Percentiles rank a stretch among this genome's conserved stretches.
Conservation (phyloP, 2,797 vertebrate genomes). For the Hafferia zeledoni region DNA sequence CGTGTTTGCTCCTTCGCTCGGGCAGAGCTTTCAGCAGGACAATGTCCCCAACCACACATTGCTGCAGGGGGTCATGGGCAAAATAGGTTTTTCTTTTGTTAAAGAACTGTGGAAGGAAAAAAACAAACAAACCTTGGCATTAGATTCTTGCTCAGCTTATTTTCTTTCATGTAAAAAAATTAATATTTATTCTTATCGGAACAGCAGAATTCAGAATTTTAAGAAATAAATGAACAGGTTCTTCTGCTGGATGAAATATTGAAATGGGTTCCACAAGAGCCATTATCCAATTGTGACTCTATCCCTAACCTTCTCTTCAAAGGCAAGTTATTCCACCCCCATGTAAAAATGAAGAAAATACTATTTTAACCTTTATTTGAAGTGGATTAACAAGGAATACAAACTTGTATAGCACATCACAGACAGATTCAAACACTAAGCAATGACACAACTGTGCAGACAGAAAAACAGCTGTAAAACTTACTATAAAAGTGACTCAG, state of each 20-base stretch:
- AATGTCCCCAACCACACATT: slow-evolving; percentile 90
- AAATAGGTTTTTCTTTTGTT: slow-evolving; percentile 98
- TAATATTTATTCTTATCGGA: neutral
- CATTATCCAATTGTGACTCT: neutral
- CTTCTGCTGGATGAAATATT: neutral
- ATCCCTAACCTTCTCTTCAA: neutral
- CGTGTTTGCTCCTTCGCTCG: slow-evolving; percentile 86
- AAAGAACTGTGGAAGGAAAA: slow-evolving; percentile 83
- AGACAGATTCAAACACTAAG: neutral
- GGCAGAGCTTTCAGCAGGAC: slow-evolving; percentile 92
- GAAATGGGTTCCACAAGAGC: neutral
- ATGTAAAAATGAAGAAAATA: neutral
- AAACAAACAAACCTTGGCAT: neutral
- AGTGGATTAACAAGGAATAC: neutral
- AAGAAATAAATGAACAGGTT: neutral
- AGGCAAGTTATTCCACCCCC: neutral
- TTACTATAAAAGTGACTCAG: neutral
- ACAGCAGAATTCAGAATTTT: neutral
- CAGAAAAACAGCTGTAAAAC: neutral
- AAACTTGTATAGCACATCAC: neutral
- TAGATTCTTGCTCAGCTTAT: neutral
- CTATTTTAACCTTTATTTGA: neutral
- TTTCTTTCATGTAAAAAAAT: neutral
- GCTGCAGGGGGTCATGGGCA: slow-evolving; percentile 89
- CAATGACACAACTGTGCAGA: neutral